These are phyloP conservation scores for Arizona elegans DNA, from an alignment of 2,113 vertebrate species.

Conservation along the genomic window DNA sequence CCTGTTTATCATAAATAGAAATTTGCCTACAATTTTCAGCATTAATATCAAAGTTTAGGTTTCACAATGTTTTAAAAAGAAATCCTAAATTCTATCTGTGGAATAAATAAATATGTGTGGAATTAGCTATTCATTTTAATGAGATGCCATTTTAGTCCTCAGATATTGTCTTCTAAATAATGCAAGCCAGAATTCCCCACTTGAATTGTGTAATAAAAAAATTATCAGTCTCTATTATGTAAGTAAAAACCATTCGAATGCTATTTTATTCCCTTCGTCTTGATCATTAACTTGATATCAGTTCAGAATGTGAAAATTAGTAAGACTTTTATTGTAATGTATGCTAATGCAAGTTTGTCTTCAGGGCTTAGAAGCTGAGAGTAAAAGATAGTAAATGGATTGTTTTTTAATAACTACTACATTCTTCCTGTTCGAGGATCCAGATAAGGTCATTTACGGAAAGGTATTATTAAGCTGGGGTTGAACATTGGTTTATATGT, in stretches of 20 bases:
- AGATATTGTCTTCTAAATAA: constrained; percentile 8
- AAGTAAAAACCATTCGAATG: constrained; percentile 2
- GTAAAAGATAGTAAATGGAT: not conserved
- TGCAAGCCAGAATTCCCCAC: not conserved
- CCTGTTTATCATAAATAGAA: not conserved
- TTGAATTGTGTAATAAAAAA: not conserved
- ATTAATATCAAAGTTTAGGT: not conserved
- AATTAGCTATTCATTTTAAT: constrained; percentile 7
- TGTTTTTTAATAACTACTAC: not conserved
- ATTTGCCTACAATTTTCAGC: not conserved
- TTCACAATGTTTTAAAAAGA: not conserved
- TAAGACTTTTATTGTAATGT: not conserved
- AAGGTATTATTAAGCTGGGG: not conserved
- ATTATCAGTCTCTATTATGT: constrained; percentile 21
- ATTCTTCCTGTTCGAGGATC: not conserved
- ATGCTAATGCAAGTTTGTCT: constrained; percentile 1
- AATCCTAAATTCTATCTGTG: not conserved
- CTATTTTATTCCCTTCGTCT: constrained; percentile 5
- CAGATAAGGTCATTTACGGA: not conserved
- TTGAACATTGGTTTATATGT: not conserved
- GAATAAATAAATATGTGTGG: not conserved
- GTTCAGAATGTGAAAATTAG: constrained; percentile 1
- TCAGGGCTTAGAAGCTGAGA: not conserved
- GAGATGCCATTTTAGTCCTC: not conserved
- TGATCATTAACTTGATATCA: constrained; percentile 14